phyloP scores from a whole-genome alignment of 2,797 vertebrate species.

The Chaunax sp. region DNA sequence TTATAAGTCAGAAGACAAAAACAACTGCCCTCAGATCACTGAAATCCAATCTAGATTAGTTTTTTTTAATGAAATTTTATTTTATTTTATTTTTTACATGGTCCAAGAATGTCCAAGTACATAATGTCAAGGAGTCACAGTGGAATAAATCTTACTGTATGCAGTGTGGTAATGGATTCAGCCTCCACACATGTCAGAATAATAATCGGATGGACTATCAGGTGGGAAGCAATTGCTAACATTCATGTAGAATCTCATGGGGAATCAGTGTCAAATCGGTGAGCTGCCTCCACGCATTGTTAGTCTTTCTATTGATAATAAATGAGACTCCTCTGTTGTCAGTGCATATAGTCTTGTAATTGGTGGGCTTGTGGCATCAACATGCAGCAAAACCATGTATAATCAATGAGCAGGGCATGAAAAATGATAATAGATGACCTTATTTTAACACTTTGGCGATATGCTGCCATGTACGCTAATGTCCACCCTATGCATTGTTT shows the following conservation, averaged over 20 bases:
- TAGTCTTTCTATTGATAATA: constrained; percentile 43
- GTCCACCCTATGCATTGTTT: background rate
- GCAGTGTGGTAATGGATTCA: constrained; percentile 23
- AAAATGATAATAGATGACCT: constrained; percentile 13
- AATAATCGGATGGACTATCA: constrained; percentile 8
- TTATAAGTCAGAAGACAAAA: no score
- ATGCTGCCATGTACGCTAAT: background rate
- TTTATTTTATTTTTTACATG: background rate
- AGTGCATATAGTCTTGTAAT: constrained; percentile 19
- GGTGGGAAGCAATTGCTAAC: background rate
- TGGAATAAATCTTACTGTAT: constrained; percentile 2
- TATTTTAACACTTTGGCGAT: background rate
- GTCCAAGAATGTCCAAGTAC: background rate
- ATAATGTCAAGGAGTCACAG: background rate
- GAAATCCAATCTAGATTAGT: no score
- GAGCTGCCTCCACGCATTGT: constrained; percentile 34
- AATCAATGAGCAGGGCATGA: constrained; percentile 7
- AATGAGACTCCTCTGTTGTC: constrained; percentile 39
- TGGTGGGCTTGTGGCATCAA: constrained; percentile 20
- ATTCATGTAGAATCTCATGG: constrained; percentile 18
- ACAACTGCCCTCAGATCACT: no score
- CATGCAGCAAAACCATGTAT: constrained; percentile 24
- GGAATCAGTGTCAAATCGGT: constrained; percentile 2
- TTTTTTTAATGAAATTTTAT: background rate
- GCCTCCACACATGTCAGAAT: constrained; percentile 16